Conservation (phyloP, 2,113 vertebrate genomes). For the Neotoma lepida region DNA sequence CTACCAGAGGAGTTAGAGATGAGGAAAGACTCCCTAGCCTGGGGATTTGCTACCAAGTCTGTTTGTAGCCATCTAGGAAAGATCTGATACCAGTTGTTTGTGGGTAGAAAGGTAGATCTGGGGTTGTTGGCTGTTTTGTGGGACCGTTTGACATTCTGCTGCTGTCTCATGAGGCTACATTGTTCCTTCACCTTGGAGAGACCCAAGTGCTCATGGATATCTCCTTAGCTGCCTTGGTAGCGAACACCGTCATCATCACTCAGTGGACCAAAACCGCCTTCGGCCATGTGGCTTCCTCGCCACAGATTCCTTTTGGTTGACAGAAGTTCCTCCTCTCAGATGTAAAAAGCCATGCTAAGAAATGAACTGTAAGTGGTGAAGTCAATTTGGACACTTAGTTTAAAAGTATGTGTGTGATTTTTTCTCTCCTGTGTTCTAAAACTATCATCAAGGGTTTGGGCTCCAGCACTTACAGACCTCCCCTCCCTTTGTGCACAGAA, state of each 20-base stretch:
- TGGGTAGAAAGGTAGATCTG: not conserved
- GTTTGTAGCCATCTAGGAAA: conserved; percentile 30
- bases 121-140: not conserved
- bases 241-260: not conserved
- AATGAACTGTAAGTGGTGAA: conserved; percentile 52
- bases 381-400: conserved; percentile 53
- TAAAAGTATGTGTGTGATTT: conserved; percentile 45
- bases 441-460: not conserved
- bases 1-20: not conserved
- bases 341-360: conserved; percentile 55
- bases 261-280: conserved; percentile 57
- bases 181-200: conserved; percentile 48
- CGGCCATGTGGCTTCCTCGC: conserved; percentile 38
- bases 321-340: conserved; percentile 42
- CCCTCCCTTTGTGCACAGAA: conserved; percentile 61
- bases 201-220: conserved; percentile 61
- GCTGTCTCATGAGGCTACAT: conserved; percentile 53
- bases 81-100: not conserved
- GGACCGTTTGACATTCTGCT: conserved; percentile 33
- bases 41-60: conserved; percentile 20
- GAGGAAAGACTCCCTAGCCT: conserved; percentile 37
- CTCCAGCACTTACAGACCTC: not conserved
- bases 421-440: conserved; percentile 39
- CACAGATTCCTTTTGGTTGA: conserved; percentile 33
- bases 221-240: conserved; percentile 77